Base-by-base conservation (phyloP, 2,797 vertebrate genomes). In the Arctocebus calabarensis region DNA sequence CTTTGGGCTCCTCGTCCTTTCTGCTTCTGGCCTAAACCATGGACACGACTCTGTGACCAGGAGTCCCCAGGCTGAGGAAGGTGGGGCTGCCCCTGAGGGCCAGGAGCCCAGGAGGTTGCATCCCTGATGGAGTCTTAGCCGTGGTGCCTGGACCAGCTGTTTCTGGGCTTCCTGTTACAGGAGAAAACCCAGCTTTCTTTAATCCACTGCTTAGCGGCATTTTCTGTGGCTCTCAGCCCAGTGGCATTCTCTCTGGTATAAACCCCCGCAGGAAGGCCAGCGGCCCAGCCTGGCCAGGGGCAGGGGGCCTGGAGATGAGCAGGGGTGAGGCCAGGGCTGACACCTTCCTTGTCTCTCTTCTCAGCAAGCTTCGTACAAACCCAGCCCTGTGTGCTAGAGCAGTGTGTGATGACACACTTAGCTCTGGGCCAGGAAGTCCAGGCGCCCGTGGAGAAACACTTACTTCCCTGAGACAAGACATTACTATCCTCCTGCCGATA, bases 91-190 rank as follows among this genome's bases (percentile, higher is more conserved):
- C n/a, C n/a, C n/a, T n/a, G n/a, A n/a, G n/a, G n/a, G n/a, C n/a
- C n/a, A n/a, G n/a, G n/a, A n/a, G 5, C 45, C n/a, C 55, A 0
- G 16, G 32, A 77, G 45, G 2, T 40, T 27, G 43, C 4, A 0
- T 34, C 73, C 43, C 20, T 14, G 2, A 5, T 17, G 40, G 27
- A 13, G 12, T 32, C 57, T 7, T 10, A 62, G 57, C 57, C 40
- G 2, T 0, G 1, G 29, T 22, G 23, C 1, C 37, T 7, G 10
- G 32, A 17, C 9, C 2, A 7, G 29, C 25, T 20, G 0, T 55
- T 23, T 43, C 78, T 29, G 40, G 66, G 77, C 74, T 27, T 68
- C 70, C 37, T 85, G 3, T 8, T 43, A 11, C 0, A 27, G n/a
- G 2, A 34, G 34, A 32, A 16, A 73, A 78, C 5, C 61, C 7